These are phyloP conservation scores for Ostrea denselamellosa DNA, from an alignment of 1,140 invertebrate species.

Conservation along the genomic window DNA sequence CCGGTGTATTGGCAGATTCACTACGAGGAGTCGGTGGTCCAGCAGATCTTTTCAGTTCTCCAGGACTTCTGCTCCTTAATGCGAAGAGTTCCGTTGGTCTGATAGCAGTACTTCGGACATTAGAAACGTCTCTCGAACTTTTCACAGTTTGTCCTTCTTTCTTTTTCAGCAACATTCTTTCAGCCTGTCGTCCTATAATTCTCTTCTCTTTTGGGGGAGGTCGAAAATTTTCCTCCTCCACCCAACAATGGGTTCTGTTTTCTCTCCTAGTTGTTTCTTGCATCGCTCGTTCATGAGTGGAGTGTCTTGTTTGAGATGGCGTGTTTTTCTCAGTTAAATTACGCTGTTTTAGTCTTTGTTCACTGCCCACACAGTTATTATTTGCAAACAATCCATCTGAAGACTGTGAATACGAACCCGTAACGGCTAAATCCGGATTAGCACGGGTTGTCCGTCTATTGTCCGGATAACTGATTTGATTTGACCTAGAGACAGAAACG, in stretches of 20 bases:
- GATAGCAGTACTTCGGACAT: constrained; percentile 7
- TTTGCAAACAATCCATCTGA: constrained; percentile 19
- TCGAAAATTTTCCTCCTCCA: constrained; percentile 38
- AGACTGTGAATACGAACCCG: not conserved
- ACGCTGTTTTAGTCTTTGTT: constrained; percentile 32
- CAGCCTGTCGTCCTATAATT: not conserved
- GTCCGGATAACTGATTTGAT: constrained; percentile 26
- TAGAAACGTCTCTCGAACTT: constrained; percentile 9
- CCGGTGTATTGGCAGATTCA: constrained; percentile 38
- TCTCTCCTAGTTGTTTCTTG: not conserved
- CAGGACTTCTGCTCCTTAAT: not conserved
- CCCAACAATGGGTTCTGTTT: constrained; percentile 34
- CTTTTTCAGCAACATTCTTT: constrained; percentile 18
- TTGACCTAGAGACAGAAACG: constrained; percentile 31
- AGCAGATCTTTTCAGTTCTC: constrained; percentile 23
- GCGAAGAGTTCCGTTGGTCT: constrained; percentile 32
- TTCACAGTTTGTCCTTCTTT: constrained; percentile 29
- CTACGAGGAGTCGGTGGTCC: constrained; percentile 2
- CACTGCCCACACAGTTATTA: constrained; percentile 37
- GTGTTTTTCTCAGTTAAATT: constrained; percentile 41
- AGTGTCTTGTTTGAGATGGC: constrained; percentile 3
- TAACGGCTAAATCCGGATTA: constrained; percentile 42
- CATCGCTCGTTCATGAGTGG: constrained; percentile 3
- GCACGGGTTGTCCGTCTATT: constrained; percentile 24
- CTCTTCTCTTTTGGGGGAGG: constrained; percentile 13